phyloP scores from a whole-genome alignment of 2,888 invertebrate genomes.

The Sinodicranocentrus sp. region DNA sequence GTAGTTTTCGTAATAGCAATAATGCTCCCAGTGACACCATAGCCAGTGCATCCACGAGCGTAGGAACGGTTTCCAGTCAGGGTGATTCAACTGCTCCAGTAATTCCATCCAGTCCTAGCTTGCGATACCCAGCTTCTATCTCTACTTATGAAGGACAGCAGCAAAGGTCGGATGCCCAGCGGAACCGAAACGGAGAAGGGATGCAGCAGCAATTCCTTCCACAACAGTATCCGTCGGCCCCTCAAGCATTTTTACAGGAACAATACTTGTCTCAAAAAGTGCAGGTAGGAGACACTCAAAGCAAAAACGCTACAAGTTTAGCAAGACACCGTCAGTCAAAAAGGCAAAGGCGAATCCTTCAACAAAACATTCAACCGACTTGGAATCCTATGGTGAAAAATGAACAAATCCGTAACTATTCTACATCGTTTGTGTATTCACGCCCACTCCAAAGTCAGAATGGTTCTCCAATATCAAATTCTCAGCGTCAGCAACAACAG shows the following conservation, averaged over 20 bases:
- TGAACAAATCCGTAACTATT: slow-evolving; percentile 15
- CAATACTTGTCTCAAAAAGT: slow-evolving; percentile 29
- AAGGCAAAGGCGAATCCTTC: background rate
- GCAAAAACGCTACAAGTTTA: background rate
- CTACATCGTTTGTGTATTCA: slow-evolving; percentile 24
- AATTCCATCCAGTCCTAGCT: background rate
- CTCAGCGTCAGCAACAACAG: background rate
- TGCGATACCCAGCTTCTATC: slow-evolving; percentile 10
- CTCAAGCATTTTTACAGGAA: slow-evolving; percentile 31
- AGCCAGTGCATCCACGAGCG: background rate
- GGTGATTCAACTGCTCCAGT: background rate
- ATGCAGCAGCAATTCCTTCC: slow-evolving; percentile 16
- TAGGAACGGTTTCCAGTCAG: background rate
- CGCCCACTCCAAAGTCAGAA: slow-evolving; percentile 27
- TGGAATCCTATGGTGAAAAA: slow-evolving; percentile 12
- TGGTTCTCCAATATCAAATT: slow-evolving; percentile 27
- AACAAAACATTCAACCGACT: background rate
- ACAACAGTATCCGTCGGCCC: slow-evolving; percentile 5
- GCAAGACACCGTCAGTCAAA: too few relatives aligned
- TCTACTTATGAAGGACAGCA: slow-evolving; percentile 29
- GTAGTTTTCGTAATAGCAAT: slow-evolving; percentile 7
- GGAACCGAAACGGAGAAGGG: slow-evolving; percentile 10
- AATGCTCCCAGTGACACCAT: background rate
- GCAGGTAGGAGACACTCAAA: slow-evolving; percentile 6
- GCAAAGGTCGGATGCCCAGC: slow-evolving; percentile 16